A percentile compares a stretch with the other conserved stretches of the same genome.
Evolutionary conservation across 2,113 vertebrate genomes (phyloP).

Genomic region (Carollia perspicillata): DNA sequence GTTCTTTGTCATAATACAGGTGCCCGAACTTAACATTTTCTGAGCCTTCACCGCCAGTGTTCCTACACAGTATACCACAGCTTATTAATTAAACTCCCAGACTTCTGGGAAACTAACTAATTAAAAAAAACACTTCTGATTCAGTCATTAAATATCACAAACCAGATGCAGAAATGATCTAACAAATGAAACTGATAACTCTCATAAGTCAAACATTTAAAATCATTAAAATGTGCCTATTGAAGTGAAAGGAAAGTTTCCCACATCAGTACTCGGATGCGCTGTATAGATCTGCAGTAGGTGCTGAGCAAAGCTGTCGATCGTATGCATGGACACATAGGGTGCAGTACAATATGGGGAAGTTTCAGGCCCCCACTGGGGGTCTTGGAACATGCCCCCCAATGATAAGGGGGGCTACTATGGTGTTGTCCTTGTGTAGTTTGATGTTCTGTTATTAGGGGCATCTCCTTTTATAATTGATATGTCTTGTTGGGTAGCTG

Average conservation of each 20-base stretch:
- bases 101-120: not conserved
- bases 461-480: not conserved
- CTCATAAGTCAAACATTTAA: not conserved
- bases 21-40: not conserved
- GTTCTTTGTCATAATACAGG: conserved; percentile 3
- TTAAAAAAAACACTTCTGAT: not conserved
- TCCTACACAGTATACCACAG: not conserved
- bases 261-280: not conserved
- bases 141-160: not conserved
- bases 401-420: not conserved
- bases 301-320: not conserved
- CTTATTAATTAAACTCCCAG: not conserved
- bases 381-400: not conserved
- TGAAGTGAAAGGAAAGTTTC: not conserved
- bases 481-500: not conserved
- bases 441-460: not conserved
- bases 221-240: not conserved
- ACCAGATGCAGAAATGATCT: not conserved
- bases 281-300: not conserved
- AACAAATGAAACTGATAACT: not conserved
- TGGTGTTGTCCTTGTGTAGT: not conserved
- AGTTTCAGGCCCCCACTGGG: not conserved
- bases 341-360: not conserved
- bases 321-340: not conserved
- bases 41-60: not conserved